Percentiles rank a stretch among this genome's conserved stretches.
These are phyloP conservation scores for Pipa parva DNA, from an alignment of 2,113 vertebrate genomes.

Conservation along the genomic window DNA sequence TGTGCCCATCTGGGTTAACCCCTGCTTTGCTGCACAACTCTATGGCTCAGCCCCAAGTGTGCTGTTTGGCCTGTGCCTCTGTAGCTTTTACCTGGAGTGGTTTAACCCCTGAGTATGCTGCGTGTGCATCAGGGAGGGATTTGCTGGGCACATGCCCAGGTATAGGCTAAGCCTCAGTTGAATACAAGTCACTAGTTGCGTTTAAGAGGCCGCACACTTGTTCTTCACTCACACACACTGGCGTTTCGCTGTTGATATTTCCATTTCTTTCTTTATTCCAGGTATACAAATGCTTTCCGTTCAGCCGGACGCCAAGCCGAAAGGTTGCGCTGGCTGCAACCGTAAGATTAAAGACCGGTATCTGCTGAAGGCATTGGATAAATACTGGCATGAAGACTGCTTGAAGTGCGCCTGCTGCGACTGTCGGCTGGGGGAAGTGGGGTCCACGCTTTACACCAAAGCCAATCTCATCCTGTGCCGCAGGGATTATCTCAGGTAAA, in stretches of 20 bases:
- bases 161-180: too few species aligned
- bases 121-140: too few species aligned
- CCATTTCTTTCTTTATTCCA: conserved; percentile 47
- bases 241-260: not conserved
- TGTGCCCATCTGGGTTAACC: too few species aligned
- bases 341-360: conserved; percentile 98
- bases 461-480: conserved; percentile 97
- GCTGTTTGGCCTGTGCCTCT: too few species aligned
- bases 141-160: too few species aligned
- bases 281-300: conserved; percentile 99
- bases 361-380: conserved; percentile 94
- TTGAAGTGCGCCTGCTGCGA: conserved; percentile 97
- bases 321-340: conserved; percentile 99
- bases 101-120: too few species aligned
- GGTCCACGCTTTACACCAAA: conserved; percentile 97
- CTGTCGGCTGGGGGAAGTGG: conserved; percentile 94
- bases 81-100: too few species aligned
- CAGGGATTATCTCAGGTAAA: conserved; percentile 95
- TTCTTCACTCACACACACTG: too few species aligned
- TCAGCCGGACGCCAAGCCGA: conserved; percentile 99
- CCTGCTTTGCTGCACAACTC: too few species aligned
- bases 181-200: too few species aligned
- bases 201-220: too few species aligned
- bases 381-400: conserved; percentile 98
- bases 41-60: too few species aligned